phyloP scores from a whole-genome alignment of 2,888 invertebrate species.

The Halictus ligatus region DNA sequence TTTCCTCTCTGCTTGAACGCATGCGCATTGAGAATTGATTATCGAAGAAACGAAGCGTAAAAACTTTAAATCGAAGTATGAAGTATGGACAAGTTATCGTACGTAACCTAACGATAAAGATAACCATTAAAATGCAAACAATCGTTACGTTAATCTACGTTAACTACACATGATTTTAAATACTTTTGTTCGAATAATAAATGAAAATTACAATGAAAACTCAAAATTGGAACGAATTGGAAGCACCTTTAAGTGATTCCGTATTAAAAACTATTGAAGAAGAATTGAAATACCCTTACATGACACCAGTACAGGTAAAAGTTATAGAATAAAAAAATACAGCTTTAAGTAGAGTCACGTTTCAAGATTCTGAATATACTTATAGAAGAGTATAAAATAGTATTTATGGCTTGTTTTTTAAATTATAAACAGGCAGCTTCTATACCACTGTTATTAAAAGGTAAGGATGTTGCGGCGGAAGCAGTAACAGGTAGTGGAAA shows the following conservation, averaged over 20 bases:
- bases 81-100: background rate
- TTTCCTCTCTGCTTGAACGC: too few species aligned
- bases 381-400: background rate
- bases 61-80: too few species aligned
- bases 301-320: constrained; percentile 87
- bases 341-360: background rate
- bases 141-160: background rate
- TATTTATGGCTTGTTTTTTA: constrained; percentile 9
- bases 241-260: constrained; percentile 83
- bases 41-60: too few species aligned
- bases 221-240: constrained; percentile 85
- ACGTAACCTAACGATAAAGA: constrained; percentile 33
- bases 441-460: constrained; percentile 94
- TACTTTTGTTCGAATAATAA: background rate
- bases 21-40: too few species aligned
- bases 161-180: background rate
- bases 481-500: constrained; percentile 99
- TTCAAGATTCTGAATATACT: background rate
- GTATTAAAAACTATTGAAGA: constrained; percentile 84
- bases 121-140: background rate
- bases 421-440: constrained; percentile 89
- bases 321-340: background rate
- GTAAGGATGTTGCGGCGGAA: constrained; percentile 99
- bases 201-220: constrained; percentile 72
- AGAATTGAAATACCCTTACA: constrained; percentile 85